Evolutionary conservation across 2,888 invertebrate species (phyloP).

Genomic region (Microplitis deprimator): DNA sequence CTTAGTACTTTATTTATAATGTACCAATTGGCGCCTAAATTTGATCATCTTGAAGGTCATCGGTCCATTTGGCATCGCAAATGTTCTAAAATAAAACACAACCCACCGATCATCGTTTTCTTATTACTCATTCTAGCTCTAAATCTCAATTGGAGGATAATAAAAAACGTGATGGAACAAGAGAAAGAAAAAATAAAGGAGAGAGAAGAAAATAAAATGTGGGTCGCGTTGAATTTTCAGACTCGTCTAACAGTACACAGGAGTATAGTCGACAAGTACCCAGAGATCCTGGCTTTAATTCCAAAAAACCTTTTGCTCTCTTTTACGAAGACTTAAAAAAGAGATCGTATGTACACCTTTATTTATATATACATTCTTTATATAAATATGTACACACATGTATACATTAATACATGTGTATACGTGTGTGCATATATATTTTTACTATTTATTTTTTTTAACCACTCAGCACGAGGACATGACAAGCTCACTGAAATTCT

Average conservation of each 20-base stretch:
- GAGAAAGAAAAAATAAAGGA: slow-evolving; percentile 14
- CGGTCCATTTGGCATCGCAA: not conserved
- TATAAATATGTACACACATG: not conserved
- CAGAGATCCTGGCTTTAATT: not conserved
- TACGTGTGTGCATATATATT: not conserved
- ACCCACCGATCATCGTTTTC: not conserved
- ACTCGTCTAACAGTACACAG: slow-evolving; percentile 3
- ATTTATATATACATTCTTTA: not conserved
- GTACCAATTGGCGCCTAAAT: not conserved
- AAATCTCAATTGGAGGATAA: not conserved
- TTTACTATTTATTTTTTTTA: not conserved
- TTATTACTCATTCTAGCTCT: not conserved
- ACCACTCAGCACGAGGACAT: not conserved
- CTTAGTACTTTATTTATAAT: not conserved
- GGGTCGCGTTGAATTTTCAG: slow-evolving; percentile 25
- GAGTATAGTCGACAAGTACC: not conserved
- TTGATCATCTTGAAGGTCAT: slow-evolving; percentile 3
- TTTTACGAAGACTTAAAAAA: not conserved
- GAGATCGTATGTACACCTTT: not conserved
- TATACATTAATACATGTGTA: not conserved
- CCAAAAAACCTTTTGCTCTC: not conserved
- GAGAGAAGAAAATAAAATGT: slow-evolving; percentile 20
- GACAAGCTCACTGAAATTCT: not conserved
- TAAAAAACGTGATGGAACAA: not conserved
- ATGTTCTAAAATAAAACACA: not conserved